Conservation (phyloP, 1,140 invertebrate species). For the Caenorhabditis latens region DNA sequence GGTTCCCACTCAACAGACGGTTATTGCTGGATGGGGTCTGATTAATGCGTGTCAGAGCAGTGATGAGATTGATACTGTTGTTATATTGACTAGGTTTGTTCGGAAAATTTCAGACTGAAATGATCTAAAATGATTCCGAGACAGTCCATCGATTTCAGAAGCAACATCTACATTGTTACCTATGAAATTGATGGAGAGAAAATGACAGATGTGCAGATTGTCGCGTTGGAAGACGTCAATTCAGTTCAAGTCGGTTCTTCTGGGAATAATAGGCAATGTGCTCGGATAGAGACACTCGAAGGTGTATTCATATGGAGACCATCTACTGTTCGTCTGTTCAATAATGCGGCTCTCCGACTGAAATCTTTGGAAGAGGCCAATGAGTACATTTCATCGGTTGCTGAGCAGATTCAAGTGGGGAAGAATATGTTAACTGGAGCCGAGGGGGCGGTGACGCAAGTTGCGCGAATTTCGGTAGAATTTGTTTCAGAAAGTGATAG, state of each 20-base stretch:
- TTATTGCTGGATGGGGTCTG: conserved; percentile 57
- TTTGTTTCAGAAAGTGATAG: neutral
- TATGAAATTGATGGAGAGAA: conserved; percentile 68
- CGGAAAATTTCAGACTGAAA: too few species aligned
- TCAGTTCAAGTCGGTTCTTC: conserved; percentile 55
- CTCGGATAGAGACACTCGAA: neutral
- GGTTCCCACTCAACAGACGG: conserved; percentile 64
- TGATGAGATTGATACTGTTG: conserved; percentile 40
- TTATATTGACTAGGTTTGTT: conserved; percentile 44
- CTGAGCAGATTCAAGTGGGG: conserved; percentile 64
- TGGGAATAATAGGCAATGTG: conserved; percentile 16
- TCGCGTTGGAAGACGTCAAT: conserved; percentile 58
- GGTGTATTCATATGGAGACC: conserved; percentile 45
- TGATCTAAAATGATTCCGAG: too few species aligned
- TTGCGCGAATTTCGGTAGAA: neutral
- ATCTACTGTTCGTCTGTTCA: conserved; percentile 66
- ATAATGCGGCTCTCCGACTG: conserved; percentile 67
- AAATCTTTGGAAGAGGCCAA: conserved; percentile 67
- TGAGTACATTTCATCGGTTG: conserved; percentile 67
- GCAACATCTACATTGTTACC: conserved; percentile 61
- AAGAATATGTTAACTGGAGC: conserved; percentile 32
- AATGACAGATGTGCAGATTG: conserved; percentile 61
- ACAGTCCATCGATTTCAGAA: too few species aligned
- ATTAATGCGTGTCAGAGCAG: conserved; percentile 24
- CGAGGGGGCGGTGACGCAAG: neutral